Base-by-base conservation (phyloP, 2,888 invertebrate species). In the Gymnosoma rotundatum region DNA sequence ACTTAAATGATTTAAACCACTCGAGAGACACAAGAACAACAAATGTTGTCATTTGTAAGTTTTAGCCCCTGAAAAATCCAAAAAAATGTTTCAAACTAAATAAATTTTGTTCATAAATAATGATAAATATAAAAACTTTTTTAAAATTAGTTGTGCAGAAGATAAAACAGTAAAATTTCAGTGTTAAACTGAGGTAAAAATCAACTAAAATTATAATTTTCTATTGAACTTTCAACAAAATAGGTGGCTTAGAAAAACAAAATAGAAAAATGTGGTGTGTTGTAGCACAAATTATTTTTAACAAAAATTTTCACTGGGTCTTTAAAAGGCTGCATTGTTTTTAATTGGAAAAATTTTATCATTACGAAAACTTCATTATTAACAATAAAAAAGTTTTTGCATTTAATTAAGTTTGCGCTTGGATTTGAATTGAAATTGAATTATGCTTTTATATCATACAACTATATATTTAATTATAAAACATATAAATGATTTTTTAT, bases 91-190 rank as follows among this genome's bases (percentile, higher is more conserved):
- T 9, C 52, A 42, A 58, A 50, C 6, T 12, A 58, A 60, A 56
- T 45, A 78, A 50, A 76, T n/a, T 4, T 20, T 45, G 25, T 25
- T 52, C 18, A 50, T 18, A 75, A 73, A 69, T 73, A 80, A 70
- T 84, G 84, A 81, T 63, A 80, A 81, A 78, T 84, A 42, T 74
- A 70, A 78, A 83, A 69, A 66, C 70, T 84, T 84, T 32, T 78
- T 78, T 72, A 50, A 74, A 84, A 78, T 74, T 74, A 84, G 74
- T 81, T 84, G 84, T 78, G 78, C 67, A 78, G 73, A 84, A 76
- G 72, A 76, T 58, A 42, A 74, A 78, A 61, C 12, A 21, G 9
- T 58, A 73, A 67, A 80, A 79, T 48, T 32, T 69, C n/a, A n/a
- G n/a, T 78, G 63, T 20, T 50, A 58, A 21, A 72, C 32, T 72